A percentile compares a stretch with the other conserved stretches of the same genome.
Conservation (phyloP, 2,888 invertebrate genomes). For the Amphipoea oculea region DNA sequence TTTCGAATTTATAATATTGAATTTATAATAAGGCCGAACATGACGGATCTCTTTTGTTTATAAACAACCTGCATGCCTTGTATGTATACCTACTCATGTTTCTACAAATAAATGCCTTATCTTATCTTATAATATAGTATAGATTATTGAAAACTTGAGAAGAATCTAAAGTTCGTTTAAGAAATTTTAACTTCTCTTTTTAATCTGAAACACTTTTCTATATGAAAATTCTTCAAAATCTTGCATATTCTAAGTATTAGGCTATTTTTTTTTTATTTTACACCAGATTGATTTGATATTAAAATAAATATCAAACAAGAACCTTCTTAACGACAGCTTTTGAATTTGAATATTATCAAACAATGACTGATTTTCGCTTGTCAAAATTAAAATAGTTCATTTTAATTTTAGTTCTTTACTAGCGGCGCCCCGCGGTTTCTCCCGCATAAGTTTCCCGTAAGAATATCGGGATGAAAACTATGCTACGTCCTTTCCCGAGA, state of each 20-base stretch:
- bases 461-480: too few relatives aligned
- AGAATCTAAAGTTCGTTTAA: neutral
- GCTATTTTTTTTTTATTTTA: neutral
- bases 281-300: neutral
- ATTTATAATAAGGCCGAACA: too few relatives aligned
- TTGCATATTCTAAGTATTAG: neutral
- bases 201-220: neutral
- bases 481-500: too few relatives aligned
- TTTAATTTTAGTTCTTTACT: neutral
- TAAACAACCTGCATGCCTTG: too few relatives aligned
- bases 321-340: too few relatives aligned
- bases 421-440: too few relatives aligned
- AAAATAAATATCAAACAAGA: neutral
- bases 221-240: neutral
- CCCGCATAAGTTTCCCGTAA: too few relatives aligned
- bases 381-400: neutral
- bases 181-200: neutral
- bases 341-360: neutral
- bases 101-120: too few relatives aligned
- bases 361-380: neutral
- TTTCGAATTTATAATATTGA: too few relatives aligned
- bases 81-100: too few relatives aligned
- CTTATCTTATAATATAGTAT: too few relatives aligned
- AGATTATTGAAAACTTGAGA: neutral
- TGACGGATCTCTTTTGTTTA: too few relatives aligned